A percentile compares a stretch with the other conserved stretches of the same genome.
Evolutionary conservation across 2,113 vertebrate genomes (phyloP).

Genomic region (Ailuropoda melanoleuca): DNA sequence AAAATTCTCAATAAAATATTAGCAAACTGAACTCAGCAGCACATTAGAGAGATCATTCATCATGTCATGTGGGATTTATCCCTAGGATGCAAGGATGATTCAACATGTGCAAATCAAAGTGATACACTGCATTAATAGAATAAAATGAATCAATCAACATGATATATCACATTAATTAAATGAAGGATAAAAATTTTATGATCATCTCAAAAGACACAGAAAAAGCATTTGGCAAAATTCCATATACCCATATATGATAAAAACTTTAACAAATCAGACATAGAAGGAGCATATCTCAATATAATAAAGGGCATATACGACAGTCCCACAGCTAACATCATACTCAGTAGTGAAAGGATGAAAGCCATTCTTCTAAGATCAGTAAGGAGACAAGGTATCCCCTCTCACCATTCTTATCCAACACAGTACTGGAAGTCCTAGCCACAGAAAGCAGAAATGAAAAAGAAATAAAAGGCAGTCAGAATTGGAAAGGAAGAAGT

Average conservation of each 20-base stretch:
- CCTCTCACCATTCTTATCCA: not conserved
- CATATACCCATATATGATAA: not conserved
- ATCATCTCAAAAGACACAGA: not conserved
- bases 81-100: not conserved
- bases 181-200: not conserved
- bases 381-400: not conserved
- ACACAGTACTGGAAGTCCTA: not conserved
- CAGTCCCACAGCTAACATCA: not conserved
- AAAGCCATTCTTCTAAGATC: not conserved
- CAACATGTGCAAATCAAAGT: not conserved
- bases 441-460: not conserved
- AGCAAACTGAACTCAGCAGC: not conserved
- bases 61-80: not conserved
- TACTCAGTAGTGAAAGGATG: not conserved
- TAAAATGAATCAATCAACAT: not conserved
- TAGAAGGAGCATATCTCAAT: not conserved
- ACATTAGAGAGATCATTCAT: not conserved
- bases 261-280: not conserved
- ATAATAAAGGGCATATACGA: not conserved
- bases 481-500: not conserved
- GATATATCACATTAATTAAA: not conserved
- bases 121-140: not conserved
- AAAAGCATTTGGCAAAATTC: not conserved
- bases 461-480: not conserved
- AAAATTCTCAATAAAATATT: not conserved